Evolutionary conservation across 2,888 invertebrate species (phyloP), one percentile per base, ranked within the genome.

Genomic region (Thera obeliscata): DNA sequence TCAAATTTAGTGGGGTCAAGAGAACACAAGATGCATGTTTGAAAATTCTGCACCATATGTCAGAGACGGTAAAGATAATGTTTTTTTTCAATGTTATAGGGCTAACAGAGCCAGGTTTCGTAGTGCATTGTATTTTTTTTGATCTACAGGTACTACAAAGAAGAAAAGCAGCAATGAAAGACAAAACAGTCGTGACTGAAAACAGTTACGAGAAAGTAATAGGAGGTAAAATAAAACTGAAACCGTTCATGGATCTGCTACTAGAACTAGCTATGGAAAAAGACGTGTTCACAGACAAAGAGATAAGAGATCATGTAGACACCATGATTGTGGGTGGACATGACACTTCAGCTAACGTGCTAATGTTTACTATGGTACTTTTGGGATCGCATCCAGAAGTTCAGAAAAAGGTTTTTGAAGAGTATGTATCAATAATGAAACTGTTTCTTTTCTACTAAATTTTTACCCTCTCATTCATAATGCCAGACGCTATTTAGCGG

Each of bases 291-390:
- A 94, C 90, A 4, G 94, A 94, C 74, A 66, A 69, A 61, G 94
- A 95, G 76, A 86, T 95, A 7, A 81, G 94, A 68, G 94, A 95
- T 67, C 95, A 95, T 76, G 94, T 95, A 0, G 94, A 94, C 71
- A 95, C 95, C 0, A 94, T 95, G 86, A 94, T 95, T 67, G 90
- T 94, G 2, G 95, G 94, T 1, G 95, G 95, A 67, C 90, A 93
- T 75, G 92, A 94, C 71, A 94, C 94, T 0, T 88, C 91, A 0
- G 90, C 94, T 0, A 87, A 87, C 4, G 90, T 88, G 0, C 82
- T 92, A 1, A 87, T 90, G 85, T 94, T 85, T 67, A 86, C 89
- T 0, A 76, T 94, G 57, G 72, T 91, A 58, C 74, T 93, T 69
- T 72, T 94, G 5, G 94, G 92, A 0, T 86, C 87, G 0, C 80